Conservation (phyloP, 2,888 invertebrate species). For the Agrilus cyanescens region DNA sequence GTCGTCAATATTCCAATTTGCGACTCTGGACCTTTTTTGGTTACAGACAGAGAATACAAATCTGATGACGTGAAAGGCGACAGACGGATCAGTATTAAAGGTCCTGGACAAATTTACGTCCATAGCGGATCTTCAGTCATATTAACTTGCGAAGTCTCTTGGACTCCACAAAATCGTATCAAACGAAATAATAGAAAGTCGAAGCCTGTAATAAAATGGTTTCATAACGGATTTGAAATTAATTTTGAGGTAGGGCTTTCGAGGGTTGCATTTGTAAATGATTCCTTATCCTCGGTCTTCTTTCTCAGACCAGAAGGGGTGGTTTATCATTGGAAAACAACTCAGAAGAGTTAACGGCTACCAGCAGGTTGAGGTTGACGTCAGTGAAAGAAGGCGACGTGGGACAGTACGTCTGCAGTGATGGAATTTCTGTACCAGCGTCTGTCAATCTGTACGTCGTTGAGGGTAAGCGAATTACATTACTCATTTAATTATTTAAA, state of each 20-base stretch:
- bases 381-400: constrained; percentile 42
- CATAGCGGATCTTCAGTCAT: constrained; percentile 42
- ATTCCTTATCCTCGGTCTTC: neutral
- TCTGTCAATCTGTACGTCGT: constrained; percentile 50
- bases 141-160: constrained; percentile 43
- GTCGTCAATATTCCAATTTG: neutral
- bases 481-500: neutral
- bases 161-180: constrained; percentile 12
- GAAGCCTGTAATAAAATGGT: constrained; percentile 38
- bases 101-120: constrained; percentile 42
- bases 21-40: constrained; percentile 3
- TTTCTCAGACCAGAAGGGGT: constrained; percentile 37
- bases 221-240: constrained; percentile 43
- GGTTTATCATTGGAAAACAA: constrained; percentile 54
- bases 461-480: constrained; percentile 40
- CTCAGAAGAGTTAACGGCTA: constrained; percentile 44
- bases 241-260: constrained; percentile 39
- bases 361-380: constrained; percentile 49
- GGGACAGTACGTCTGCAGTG: constrained; percentile 54
- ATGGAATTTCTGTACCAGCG: constrained; percentile 45
- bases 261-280: neutral
- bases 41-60: constrained; percentile 2
- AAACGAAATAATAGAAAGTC: neutral
- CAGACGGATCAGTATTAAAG: constrained; percentile 38
- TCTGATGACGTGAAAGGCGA: constrained; percentile 15